phyloP scores from a whole-genome alignment of 35 echinoderm and acorn worm genomes.

The Patiria miniata region DNA sequence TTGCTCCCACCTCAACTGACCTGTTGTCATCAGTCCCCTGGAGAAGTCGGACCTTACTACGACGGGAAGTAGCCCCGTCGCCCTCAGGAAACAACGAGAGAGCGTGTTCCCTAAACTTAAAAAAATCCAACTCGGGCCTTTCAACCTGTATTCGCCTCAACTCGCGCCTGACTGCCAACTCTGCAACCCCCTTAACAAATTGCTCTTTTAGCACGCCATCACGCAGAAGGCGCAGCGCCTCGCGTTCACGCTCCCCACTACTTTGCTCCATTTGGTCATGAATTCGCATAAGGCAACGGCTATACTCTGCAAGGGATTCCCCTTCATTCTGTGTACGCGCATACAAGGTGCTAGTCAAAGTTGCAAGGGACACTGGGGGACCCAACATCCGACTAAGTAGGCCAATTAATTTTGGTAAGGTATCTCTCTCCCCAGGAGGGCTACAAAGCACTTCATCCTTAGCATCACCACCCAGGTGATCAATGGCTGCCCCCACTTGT shows the following conservation, averaged over 20 bases:
- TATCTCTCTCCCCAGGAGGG: too few relatives aligned
- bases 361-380: too few relatives aligned
- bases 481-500: neutral
- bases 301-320: neutral
- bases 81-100: too few relatives aligned
- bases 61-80: too few relatives aligned
- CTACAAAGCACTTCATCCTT: neutral
- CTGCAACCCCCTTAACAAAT: too few relatives aligned
- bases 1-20: too few relatives aligned
- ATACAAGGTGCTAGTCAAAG: neutral
- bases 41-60: too few relatives aligned
- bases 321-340: conserved; percentile 1
- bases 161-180: too few relatives aligned
- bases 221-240: conserved; percentile 1
- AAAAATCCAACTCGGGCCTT: too few relatives aligned
- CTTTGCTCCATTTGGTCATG: neutral
- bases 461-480: conserved; percentile 10
- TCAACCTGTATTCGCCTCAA: too few relatives aligned
- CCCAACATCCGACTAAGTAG: neutral
- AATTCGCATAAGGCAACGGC: neutral
- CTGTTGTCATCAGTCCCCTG: too few relatives aligned
- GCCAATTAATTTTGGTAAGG: neutral
- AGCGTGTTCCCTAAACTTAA: too few relatives aligned
- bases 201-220: conserved; percentile 26
- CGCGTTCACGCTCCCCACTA: neutral